A percentile compares a stretch with the other conserved stretches of the same genome.
phyloP scores from a whole-genome alignment of 2,113 vertebrate genomes.

The Haplotaxodon microlepis region DNA sequence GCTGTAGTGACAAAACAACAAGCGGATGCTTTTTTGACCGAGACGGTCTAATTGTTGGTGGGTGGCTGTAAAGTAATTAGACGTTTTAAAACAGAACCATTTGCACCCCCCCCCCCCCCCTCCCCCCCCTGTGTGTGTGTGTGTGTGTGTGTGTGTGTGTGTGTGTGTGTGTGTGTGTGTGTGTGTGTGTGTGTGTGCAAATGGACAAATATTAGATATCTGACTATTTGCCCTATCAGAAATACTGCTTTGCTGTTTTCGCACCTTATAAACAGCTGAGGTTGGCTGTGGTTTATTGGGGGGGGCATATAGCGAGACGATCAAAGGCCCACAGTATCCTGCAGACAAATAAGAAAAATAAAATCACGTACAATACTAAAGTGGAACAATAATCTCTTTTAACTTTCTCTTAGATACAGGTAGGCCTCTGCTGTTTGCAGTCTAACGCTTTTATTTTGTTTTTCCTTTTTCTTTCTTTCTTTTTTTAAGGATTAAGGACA shows the following conservation, averaged over 20 bases:
- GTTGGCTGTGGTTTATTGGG: constrained; percentile 84
- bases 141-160: background rate
- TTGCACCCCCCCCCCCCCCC: constrained; percentile 61
- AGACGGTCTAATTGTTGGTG: constrained; percentile 83
- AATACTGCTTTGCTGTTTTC: constrained; percentile 65
- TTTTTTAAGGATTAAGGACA: background rate
- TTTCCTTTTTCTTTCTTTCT: no score
- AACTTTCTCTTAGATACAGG: background rate
- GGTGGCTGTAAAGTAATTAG: constrained; percentile 96
- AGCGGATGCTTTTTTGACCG: constrained; percentile 80
- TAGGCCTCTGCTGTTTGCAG: background rate
- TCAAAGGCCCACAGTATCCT: background rate
- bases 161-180: background rate
- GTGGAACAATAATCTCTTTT: background rate
- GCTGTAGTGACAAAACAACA: constrained; percentile 71
- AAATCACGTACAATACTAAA: background rate
- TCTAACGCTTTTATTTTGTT: background rate
- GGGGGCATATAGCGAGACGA: constrained; percentile 52
- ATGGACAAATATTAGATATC: background rate
- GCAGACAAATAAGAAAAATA: background rate
- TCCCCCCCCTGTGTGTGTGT: constrained; percentile 31
- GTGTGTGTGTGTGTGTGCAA: background rate
- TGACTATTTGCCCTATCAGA: background rate
- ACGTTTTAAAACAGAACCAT: constrained; percentile 86
- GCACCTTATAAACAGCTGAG: constrained; percentile 90